These are phyloP conservation scores for Caenorhabditis zanzibari DNA, from an alignment of 2,888 invertebrate species.

Conservation along the genomic window DNA sequence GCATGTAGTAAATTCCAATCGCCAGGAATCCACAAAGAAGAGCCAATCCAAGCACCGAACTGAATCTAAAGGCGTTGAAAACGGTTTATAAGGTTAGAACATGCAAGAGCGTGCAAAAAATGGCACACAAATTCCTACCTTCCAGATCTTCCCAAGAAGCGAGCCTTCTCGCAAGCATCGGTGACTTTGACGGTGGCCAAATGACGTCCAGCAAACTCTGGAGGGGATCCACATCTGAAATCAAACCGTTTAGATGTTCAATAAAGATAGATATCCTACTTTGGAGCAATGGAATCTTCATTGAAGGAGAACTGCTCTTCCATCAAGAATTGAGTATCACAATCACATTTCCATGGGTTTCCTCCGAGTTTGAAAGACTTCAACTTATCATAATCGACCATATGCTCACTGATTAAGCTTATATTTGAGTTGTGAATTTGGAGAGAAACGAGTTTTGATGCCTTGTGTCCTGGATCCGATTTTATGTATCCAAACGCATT, in stretches of 20 bases:
- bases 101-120: constrained; percentile 8
- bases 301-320: constrained; percentile 57
- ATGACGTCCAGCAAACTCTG: constrained; percentile 17
- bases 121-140: constrained; percentile 31
- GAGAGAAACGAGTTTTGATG: constrained; percentile 28
- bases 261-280: not conserved
- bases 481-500: constrained; percentile 71
- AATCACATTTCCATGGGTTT: constrained; percentile 70
- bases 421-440: constrained; percentile 62
- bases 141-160: constrained; percentile 47
- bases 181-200: constrained; percentile 37
- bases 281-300: constrained; percentile 36
- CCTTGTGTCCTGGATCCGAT: constrained; percentile 44
- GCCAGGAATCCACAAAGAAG: constrained; percentile 38
- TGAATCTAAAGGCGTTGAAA: constrained; percentile 40
- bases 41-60: constrained; percentile 43
- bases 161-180: constrained; percentile 58
- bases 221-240: constrained; percentile 59
- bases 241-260: not conserved
- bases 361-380: constrained; percentile 50
- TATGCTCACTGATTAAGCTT: constrained; percentile 50
- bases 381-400: constrained; percentile 62
- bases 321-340: constrained; percentile 65
- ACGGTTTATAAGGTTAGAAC: constrained; percentile 29
- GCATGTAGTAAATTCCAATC: constrained; percentile 32